phyloP scores from a whole-genome alignment of 2,797 vertebrate species.

The Darevskia mixta region DNA sequence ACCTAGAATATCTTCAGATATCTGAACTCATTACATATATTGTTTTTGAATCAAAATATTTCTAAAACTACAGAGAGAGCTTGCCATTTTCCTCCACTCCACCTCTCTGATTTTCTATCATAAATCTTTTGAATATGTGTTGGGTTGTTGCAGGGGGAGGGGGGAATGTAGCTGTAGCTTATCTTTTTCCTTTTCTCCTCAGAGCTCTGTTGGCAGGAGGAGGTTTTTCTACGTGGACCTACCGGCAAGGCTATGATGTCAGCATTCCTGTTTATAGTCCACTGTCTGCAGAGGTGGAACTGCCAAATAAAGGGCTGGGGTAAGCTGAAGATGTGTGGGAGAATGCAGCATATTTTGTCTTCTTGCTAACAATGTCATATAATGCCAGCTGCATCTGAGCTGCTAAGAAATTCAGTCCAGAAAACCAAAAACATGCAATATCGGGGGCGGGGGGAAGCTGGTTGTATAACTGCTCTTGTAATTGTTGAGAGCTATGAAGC shows the following conservation, averaged over 20 bases:
- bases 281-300: conserved; percentile 88
- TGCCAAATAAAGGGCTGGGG: conserved; percentile 92
- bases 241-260: conserved; percentile 97
- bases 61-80: background rate
- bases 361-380: background rate
- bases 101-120: background rate
- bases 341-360: background rate
- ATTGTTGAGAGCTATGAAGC: background rate
- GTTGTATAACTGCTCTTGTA: background rate
- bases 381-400: background rate
- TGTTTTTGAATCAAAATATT: background rate
- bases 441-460: background rate
- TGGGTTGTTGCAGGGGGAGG: too few relatives aligned
- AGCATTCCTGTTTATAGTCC: conserved; percentile 98
- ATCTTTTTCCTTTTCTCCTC: conserved; percentile 60
- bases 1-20: background rate
- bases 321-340: conserved; percentile 72
- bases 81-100: background rate
- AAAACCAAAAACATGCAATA: background rate
- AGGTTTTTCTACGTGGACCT: conserved; percentile 98
- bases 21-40: background rate
- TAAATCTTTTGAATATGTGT: background rate
- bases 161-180: background rate
- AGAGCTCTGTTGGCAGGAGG: conserved; percentile 96
- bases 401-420: background rate